Base-by-base conservation (phyloP, 2,113 vertebrate species). In the Pycnonotus jocosus region DNA sequence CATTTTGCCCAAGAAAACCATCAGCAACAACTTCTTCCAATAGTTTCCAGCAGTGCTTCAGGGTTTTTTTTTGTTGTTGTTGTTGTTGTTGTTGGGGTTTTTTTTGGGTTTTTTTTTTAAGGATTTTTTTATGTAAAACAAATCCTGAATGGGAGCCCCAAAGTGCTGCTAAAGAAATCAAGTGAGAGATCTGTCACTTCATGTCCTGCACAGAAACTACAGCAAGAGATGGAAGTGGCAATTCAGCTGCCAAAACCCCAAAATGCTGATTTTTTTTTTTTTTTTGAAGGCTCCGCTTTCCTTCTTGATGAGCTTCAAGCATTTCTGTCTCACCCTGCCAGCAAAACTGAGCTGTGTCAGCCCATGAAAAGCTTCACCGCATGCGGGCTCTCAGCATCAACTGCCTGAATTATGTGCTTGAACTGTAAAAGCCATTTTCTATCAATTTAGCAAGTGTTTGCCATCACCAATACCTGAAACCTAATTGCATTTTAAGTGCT, bases 401-500 rank as follows among this genome's bases (percentile, higher is more conserved):
- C 18, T 37, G 70, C 35, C 10, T 3, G 19, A 77, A 92, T 45
- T 9, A 31, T 1, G 11, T 10, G 50, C 35, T 42, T 14, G 42
- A 62, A 19, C 74, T 35, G 20, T 27, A 92, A 95, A 96, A 90
- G 60, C 82, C 82, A 94, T 86, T 92, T 94, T 73, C 82, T 35
- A 37, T 24, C 85, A 81, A 78, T 91, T 60, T 8, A 10, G 35
- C 74, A 54, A 95, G 57, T 6, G 17, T 35, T 71, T 88, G 79
- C 56, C 74, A 71, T 15, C 38, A 38, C 57, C 69, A 58, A 45
- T 40, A 92, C 60, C 68, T 70, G 76, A 62, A 58, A 64, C 40
- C 20, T 92, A 93, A 97, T 91, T 74, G 94, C 88, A 60, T 51
- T 80, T 58, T 53, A 70, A 96, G 82, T 90, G 86, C 82, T 86